Conservation (phyloP, 1,140 invertebrate genomes). For the Tenebrio molitor region DNA sequence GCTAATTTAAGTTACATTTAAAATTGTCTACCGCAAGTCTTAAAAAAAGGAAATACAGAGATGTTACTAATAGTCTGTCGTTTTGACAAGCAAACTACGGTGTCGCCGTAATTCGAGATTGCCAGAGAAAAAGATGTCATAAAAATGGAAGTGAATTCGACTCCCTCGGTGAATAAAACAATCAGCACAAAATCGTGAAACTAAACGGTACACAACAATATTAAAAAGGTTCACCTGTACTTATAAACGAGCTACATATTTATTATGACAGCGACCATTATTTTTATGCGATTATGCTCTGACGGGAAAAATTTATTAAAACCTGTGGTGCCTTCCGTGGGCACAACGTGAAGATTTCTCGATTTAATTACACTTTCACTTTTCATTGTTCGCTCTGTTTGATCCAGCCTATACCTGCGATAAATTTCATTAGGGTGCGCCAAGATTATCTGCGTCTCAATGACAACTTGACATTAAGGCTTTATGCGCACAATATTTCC, state of each 20-base stretch:
- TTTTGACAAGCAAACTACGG: too few relatives aligned
- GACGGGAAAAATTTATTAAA: slow-evolving; percentile 30
- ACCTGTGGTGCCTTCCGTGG: slow-evolving; percentile 10
- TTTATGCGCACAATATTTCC: slow-evolving; percentile 24
- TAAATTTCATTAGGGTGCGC: slow-evolving; percentile 43
- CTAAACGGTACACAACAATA: slow-evolving; percentile 42
- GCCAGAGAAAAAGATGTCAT: slow-evolving; percentile 6
- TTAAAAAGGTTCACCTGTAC: slow-evolving; percentile 40
- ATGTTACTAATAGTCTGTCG: too few relatives aligned
- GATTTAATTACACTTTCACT: slow-evolving; percentile 49
- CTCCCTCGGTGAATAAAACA: slow-evolving; percentile 22
- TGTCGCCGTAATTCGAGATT: background rate
- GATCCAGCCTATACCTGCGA: slow-evolving; percentile 32
- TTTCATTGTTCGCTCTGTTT: slow-evolving; percentile 42
- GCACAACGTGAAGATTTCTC: slow-evolving; percentile 38
- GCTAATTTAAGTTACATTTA: too few relatives aligned
- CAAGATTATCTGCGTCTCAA: slow-evolving; percentile 36
- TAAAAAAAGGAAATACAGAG: too few relatives aligned
- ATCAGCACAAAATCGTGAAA: slow-evolving; percentile 37
- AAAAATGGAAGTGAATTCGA: background rate
- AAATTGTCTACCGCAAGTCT: too few relatives aligned
- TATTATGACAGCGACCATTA: slow-evolving; percentile 44
- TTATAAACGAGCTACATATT: slow-evolving; percentile 44
- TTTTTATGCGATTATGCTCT: slow-evolving; percentile 12
- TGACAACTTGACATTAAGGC: slow-evolving; percentile 42